Conservation (phyloP, 2,888 invertebrate genomes). For the Halocaridina rubra region DNA sequence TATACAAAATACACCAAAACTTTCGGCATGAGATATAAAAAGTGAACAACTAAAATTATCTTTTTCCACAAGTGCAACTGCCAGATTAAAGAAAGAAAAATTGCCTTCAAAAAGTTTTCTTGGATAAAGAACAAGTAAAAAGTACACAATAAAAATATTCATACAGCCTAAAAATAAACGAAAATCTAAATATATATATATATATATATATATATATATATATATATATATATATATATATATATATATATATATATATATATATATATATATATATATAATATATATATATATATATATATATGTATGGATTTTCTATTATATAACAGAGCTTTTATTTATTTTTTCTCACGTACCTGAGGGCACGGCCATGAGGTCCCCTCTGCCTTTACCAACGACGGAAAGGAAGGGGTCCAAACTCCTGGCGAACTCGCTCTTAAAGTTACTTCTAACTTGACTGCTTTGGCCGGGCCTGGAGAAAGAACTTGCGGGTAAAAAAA, state of each 20-base stretch:
- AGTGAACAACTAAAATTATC: too few species aligned
- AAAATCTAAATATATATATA: too few species aligned
- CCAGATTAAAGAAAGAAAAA: too few species aligned
- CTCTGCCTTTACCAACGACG: slow-evolving; percentile 42
- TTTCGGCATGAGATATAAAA: too few species aligned
- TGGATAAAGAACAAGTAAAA: too few species aligned
- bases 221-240: slow-evolving; percentile 23
- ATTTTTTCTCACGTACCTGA: slow-evolving; percentile 28
- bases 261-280: not conserved
- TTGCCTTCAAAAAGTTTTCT: too few species aligned
- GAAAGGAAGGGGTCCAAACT: slow-evolving; percentile 75
- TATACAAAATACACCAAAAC: too few species aligned
- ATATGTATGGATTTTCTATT: too few species aligned
- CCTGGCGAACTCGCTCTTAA: slow-evolving; percentile 76
- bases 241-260: slow-evolving; percentile 12
- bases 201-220: slow-evolving; percentile 21
- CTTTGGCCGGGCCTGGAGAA: slow-evolving; percentile 71
- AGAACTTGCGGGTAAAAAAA: slow-evolving; percentile 46
- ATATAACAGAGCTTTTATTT: not conserved
- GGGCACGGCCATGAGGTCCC: slow-evolving; percentile 26
- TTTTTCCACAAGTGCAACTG: too few species aligned
- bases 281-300: not conserved
- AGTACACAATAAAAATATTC: too few species aligned
- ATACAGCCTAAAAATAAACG: too few species aligned
- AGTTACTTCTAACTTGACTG: slow-evolving; percentile 73